A percentile compares a stretch with the other conserved stretches of the same genome.
Evolutionary conservation across 2,113 vertebrate species (phyloP).

Genomic region (Cyphomyrus plagiostoma): DNA sequence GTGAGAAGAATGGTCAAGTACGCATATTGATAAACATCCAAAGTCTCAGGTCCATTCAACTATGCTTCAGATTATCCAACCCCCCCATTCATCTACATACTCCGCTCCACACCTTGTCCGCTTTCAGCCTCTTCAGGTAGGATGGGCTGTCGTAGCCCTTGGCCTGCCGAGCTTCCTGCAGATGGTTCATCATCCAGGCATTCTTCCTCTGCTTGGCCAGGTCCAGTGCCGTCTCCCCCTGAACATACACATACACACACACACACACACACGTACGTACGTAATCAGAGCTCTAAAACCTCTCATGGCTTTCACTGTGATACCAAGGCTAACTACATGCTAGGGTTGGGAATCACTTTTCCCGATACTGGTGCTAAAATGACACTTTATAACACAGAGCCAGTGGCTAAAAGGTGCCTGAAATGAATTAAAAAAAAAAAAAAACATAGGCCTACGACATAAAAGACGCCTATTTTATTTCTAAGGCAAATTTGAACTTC

Average conservation of each 20-base stretch:
- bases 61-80: neutral
- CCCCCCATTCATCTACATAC: neutral
- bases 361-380: neutral
- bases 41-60: neutral
- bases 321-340: neutral
- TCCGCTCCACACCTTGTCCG: slow-evolving; percentile 76
- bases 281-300: neutral
- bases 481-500: neutral
- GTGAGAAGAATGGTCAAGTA: neutral
- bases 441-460: neutral
- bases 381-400: neutral
- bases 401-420: neutral
- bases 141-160: slow-evolving; percentile 97
- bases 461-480: neutral
- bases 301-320: neutral
- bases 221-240: slow-evolving; percentile 96
- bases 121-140: slow-evolving; percentile 91
- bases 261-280: neutral
- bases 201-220: slow-evolving; percentile 98
- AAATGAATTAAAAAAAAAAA: neutral
- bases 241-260: neutral
- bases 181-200: slow-evolving; percentile 97
- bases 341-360: neutral
- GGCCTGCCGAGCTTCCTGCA: slow-evolving; percentile 94
- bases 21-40: neutral